Conservation (phyloP, 2,888 invertebrate species). For the Acrobasis suavella region DNA sequence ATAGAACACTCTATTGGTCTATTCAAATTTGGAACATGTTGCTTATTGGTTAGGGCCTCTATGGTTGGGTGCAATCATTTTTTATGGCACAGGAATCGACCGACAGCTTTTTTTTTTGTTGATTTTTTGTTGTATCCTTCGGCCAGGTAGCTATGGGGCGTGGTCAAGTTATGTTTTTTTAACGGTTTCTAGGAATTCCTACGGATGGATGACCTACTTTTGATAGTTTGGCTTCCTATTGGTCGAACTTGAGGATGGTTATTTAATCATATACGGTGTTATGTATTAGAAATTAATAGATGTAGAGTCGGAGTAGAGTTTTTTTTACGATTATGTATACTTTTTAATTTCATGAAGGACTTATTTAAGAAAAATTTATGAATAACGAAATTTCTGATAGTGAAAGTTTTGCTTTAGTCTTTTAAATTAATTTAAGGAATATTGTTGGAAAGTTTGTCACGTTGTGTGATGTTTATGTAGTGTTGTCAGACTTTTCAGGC, state of each 20-base stretch:
- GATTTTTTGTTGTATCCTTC: constrained; percentile 19
- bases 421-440: no score
- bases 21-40: constrained; percentile 39
- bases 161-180: constrained; percentile 13
- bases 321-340: background rate
- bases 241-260: background rate
- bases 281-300: background rate
- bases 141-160: constrained; percentile 16
- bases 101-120: constrained; percentile 22
- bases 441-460: no score
- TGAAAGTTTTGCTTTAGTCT: no score
- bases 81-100: constrained; percentile 18
- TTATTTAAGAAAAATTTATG: no score
- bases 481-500: no score
- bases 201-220: background rate
- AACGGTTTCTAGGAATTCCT: constrained; percentile 15
- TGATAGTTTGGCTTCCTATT: background rate
- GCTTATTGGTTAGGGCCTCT: constrained; percentile 33
- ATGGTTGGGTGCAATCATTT: constrained; percentile 32
- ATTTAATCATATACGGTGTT: background rate
- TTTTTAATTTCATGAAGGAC: background rate
- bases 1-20: constrained; percentile 53
- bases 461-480: no score
- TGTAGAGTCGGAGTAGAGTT: background rate
- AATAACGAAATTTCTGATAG: no score